Conservation (phyloP, 2,113 vertebrate genomes). For the Beaufortia kweichowensis region DNA sequence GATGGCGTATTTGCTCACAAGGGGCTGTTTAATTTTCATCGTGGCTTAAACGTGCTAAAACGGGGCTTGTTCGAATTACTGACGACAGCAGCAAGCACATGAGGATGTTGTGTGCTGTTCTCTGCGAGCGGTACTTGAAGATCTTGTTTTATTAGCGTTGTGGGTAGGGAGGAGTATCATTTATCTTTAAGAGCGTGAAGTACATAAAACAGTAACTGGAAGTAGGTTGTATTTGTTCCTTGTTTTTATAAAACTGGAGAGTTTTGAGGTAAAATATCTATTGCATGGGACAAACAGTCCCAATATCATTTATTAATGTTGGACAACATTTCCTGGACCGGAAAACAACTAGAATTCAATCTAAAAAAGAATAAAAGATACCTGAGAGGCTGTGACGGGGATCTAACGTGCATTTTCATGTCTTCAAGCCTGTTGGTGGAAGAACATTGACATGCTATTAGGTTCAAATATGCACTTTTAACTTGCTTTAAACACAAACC, state of each 20-base stretch:
- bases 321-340: no score
- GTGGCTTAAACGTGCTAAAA: conserved; percentile 46
- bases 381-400: conserved; percentile 85
- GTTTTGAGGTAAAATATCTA: background rate
- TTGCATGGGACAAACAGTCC: background rate
- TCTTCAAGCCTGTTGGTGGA: conserved; percentile 78
- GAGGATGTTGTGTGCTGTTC: conserved; percentile 17
- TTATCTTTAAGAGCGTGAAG: conserved; percentile 5
- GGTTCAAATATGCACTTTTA: background rate
- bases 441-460: conserved; percentile 8
- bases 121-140: conserved; percentile 3
- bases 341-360: no score
- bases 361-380: conserved; percentile 60
- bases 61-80: conserved; percentile 7
- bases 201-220: background rate
- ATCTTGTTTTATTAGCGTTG: background rate
- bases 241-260: background rate
- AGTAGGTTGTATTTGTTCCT: background rate
- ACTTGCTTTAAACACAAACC: no score
- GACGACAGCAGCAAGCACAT: conserved; percentile 9
- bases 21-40: conserved; percentile 48
- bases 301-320: no score
- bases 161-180: background rate
- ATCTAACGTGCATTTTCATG: conserved; percentile 77
- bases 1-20: conserved; percentile 19